Percentiles rank a stretch among this genome's conserved stretches.
phyloP scores from a whole-genome alignment of 2,797 vertebrate genomes.

The Micropoecilia bifurca region DNA sequence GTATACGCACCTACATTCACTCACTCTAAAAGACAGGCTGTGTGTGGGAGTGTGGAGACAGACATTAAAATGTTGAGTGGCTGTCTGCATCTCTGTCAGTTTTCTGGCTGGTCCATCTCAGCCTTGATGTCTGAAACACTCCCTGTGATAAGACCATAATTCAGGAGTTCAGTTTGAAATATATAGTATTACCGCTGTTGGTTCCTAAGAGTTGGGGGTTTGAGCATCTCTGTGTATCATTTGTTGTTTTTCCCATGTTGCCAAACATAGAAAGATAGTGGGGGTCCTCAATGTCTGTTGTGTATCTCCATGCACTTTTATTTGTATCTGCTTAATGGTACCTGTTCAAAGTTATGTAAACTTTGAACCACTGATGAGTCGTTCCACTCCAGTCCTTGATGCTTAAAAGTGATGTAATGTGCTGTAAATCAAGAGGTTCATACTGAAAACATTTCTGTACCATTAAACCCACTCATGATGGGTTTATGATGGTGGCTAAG shows the following conservation, averaged over 20 bases:
- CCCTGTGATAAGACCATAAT: conserved; percentile 20
- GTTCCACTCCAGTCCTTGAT: background rate
- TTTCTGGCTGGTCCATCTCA: conserved; percentile 29
- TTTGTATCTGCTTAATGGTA: background rate
- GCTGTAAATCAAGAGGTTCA: background rate
- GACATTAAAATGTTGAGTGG: conserved; percentile 62
- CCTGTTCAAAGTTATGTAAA: background rate
- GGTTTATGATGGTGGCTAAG: background rate
- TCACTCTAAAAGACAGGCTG: conserved; percentile 57
- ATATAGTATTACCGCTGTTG: too few relatives aligned
- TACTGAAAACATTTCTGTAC: background rate
- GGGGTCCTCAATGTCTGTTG: background rate
- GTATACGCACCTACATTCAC: conserved; percentile 54
- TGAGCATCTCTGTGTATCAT: background rate
- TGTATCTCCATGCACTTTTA: background rate
- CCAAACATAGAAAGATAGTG: background rate
- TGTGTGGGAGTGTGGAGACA: conserved; percentile 55
- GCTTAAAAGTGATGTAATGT: background rate
- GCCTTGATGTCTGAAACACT: conserved; percentile 29
- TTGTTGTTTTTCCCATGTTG: background rate
- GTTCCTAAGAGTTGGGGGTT: background rate
- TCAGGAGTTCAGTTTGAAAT: background rate
- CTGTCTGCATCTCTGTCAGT: conserved; percentile 55
- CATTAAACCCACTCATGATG: background rate
- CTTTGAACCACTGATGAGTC: background rate